Base-by-base conservation (phyloP, 2,797 vertebrate species). In the Danio jaintianensis region DNA sequence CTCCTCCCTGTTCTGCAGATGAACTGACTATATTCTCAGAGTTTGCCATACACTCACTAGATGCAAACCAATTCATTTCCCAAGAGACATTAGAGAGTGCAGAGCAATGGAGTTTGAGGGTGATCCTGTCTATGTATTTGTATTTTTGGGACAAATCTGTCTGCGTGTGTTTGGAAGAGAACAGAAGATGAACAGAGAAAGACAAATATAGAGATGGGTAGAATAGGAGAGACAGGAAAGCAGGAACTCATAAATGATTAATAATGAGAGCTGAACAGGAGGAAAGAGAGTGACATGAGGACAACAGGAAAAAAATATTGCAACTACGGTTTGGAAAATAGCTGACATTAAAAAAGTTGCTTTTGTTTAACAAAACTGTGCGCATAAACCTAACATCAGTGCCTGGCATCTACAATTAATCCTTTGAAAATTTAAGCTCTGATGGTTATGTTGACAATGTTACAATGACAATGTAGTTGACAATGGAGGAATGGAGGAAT, bases 171-270 rank as follows among this genome's bases (percentile, higher is more conserved):
- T 66, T 64, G 74, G 56, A 43, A 83, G 63, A 83, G 43, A 53
- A 22, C 48, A 18, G 78, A 43, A 48, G n/a, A 69, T 48, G 69
- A 66, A 79, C 45, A 81, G 15, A 58, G 40, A 75, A 59, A 48
- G 40, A 78, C 20, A 75, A 20, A 79, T 74, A 79, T 29, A 62
- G 64, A 58, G 80, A 79, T 52, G 71, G 75, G 16, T 62, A 15
- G 58, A 52, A 74, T 62, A 74, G 70, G 47, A 18, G 43, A 66
- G 53, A 40, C 36, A 70, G 68, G n/a, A 70, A 70, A 55, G 50
- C 68, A 75, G 67, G 64, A 78, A 78, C 71, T 87, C 82, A 86
- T 91, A 88, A 91, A 92, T 91, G 90, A 92, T 92, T 92, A 86
- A 93, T 92, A 90, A 88, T 88, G 74, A 87, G 84, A 88, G 84